phyloP scores from a whole-genome alignment of 2,113 vertebrate species.

The Erinaceus europaeus region DNA sequence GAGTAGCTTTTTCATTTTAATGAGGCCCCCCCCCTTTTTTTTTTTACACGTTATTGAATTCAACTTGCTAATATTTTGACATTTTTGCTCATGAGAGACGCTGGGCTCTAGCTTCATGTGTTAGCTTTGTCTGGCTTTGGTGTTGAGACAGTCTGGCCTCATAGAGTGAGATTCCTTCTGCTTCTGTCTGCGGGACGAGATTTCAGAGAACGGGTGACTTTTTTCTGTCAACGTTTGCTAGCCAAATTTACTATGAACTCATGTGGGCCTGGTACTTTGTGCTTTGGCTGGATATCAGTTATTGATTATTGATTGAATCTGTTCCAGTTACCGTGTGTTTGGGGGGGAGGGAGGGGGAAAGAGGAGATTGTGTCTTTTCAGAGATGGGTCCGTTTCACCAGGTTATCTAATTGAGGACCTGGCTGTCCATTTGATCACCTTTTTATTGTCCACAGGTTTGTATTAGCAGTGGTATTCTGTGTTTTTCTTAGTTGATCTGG shows the following conservation, averaged over 20 bases:
- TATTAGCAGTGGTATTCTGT: not conserved
- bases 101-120: too few relatives aligned
- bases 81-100: too few relatives aligned
- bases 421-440: not conserved
- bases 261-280: not conserved
- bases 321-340: too few relatives aligned
- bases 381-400: not conserved
- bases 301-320: not conserved
- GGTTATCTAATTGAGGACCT: not conserved
- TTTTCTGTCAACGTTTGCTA: not conserved
- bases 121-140: too few relatives aligned
- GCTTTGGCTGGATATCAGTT: not conserved
- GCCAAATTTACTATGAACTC: not conserved
- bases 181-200: not conserved
- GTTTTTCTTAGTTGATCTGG: not conserved
- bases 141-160: not conserved
- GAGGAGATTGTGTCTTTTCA: not conserved
- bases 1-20: not conserved
- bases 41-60: not conserved
- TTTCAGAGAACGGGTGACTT: not conserved
- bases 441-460: not conserved
- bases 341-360: too few relatives aligned
- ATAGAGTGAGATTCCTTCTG: not conserved
- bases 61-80: too few relatives aligned
- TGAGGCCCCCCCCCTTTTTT: not conserved